Base-by-base conservation (phyloP, 2,797 vertebrate species). In the Tiaroga cobitis region DNA sequence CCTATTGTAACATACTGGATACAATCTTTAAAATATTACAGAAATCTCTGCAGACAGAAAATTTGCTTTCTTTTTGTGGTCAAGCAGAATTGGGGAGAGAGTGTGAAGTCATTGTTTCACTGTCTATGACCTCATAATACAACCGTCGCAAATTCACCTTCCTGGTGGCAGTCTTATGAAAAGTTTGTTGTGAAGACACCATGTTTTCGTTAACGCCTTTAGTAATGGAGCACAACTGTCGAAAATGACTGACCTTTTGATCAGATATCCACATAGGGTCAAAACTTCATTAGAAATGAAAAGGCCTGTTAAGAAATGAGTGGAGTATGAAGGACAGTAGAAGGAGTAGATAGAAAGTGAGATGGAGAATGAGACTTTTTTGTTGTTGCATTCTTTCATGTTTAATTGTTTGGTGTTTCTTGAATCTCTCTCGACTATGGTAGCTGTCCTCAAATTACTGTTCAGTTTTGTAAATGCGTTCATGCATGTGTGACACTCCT, bases 401-500 rank as follows among this genome's bases (percentile, higher is more conserved):
- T 75, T 65, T 75, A 74, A 82, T 37, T 65, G 56, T 56, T 83
- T 21, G 34, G 54, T 82, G 37, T 37, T 13, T 61, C 32, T 37
- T 19, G 21, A 37, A 75, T 74, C 21, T 83, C 56, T 46, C 39
- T 75, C 8, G 15, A 74, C 56, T 24, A 49, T n/a, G 41, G 19
- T 46, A 43, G 29, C 29, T 49, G 26, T 37, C 74, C 70, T 83
- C 29, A 75, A 34, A 74, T 75, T 63, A 75, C 81, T 65, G 39
- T 63, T 65, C 19, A 63, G 59, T 75, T 72, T 32, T 82, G 39
- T 74, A 82, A 74, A 75, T 5, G 41, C 73, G n/a, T 78, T 82
- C 78, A 78, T 81, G 81, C 74, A 34, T 74, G 78, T 65, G 72
- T 79, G 65, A 81, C 29, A 61, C 51, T 41, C 26, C 54, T 65